phyloP scores from a whole-genome alignment of 2,113 vertebrate genomes.

The Atractosteus spatula region DNA sequence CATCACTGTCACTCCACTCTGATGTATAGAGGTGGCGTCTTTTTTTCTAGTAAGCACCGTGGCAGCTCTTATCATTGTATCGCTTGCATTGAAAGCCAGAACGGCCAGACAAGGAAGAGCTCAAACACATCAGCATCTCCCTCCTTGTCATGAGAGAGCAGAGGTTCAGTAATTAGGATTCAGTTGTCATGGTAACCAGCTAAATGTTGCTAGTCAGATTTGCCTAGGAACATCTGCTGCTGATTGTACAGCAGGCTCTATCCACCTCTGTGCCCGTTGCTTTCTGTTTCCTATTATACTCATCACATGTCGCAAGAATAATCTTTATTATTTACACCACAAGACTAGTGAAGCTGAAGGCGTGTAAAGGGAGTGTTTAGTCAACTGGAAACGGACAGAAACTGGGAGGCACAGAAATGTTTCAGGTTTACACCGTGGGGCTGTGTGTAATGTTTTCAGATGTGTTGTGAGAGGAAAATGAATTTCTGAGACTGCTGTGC shows the following conservation, averaged over 20 bases:
- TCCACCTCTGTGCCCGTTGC: background rate
- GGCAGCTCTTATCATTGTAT: constrained; percentile 26
- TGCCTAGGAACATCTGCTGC: constrained; percentile 82
- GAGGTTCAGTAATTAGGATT: constrained; percentile 84
- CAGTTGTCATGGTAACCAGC: constrained; percentile 95
- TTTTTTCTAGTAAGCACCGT: constrained; percentile 18
- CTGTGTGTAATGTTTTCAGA: too few relatives aligned
- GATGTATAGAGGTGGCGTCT: constrained; percentile 42
- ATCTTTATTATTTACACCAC: constrained; percentile 19
- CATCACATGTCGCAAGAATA: background rate
- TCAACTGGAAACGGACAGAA: constrained; percentile 11
- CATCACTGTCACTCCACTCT: constrained; percentile 46
- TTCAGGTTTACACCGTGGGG: too few relatives aligned
- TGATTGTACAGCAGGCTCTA: constrained; percentile 20
- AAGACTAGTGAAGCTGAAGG: constrained; percentile 17
- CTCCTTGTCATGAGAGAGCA: constrained; percentile 68
- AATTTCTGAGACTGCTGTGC: too few relatives aligned
- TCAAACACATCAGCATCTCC: constrained; percentile 61
- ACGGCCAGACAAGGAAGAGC: constrained; percentile 33
- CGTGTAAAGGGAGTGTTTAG: background rate
- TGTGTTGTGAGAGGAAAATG: too few relatives aligned
- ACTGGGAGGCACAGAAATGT: background rate
- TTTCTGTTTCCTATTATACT: background rate
- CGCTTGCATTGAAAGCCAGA: background rate
- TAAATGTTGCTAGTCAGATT: constrained; percentile 83